phyloP scores from a whole-genome alignment of 2,113 vertebrate species.

The Polyodon spathula region DNA sequence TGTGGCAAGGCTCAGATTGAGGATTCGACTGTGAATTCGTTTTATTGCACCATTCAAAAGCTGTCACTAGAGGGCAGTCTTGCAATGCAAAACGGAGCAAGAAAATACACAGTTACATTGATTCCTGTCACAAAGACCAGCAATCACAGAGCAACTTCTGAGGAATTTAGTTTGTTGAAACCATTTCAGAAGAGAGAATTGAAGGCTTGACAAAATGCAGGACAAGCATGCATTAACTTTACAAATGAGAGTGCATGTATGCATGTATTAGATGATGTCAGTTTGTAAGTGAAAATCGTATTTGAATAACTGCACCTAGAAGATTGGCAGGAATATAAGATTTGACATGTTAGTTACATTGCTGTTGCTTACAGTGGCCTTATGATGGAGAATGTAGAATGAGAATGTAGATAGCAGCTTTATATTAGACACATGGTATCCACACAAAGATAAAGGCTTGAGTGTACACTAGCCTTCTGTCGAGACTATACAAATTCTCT shows the following conservation, averaged over 20 bases:
- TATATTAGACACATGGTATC: no score
- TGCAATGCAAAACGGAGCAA: constrained; percentile 6
- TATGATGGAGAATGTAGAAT: no score
- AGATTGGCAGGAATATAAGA: constrained; percentile 51
- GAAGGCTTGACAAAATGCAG: constrained; percentile 35
- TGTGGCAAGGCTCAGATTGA: no score
- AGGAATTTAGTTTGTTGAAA: constrained; percentile 32
- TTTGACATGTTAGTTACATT: no score
- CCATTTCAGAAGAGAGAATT: constrained; percentile 31
- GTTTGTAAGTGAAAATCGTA: constrained; percentile 34
- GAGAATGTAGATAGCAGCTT: no score
- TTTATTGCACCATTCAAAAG: no score
- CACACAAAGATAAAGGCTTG: no score
- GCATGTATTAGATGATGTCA: constrained; percentile 51
- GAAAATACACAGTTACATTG: constrained; percentile 18
- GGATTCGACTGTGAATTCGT: no score
- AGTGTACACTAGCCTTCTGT: no score
- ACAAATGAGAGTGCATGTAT: constrained; percentile 33
- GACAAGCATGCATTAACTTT: constrained; percentile 32
- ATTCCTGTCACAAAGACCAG: constrained; percentile 32
- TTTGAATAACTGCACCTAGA: constrained; percentile 46
- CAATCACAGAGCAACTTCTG: constrained; percentile 18
- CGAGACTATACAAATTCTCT: no score
- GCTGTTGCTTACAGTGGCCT: no score
- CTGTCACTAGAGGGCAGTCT: constrained; percentile 33